Evolutionary conservation across 2,797 vertebrate species (phyloP), one percentile per base, ranked within the genome.

Genomic region (Scarus forsteni): DNA sequence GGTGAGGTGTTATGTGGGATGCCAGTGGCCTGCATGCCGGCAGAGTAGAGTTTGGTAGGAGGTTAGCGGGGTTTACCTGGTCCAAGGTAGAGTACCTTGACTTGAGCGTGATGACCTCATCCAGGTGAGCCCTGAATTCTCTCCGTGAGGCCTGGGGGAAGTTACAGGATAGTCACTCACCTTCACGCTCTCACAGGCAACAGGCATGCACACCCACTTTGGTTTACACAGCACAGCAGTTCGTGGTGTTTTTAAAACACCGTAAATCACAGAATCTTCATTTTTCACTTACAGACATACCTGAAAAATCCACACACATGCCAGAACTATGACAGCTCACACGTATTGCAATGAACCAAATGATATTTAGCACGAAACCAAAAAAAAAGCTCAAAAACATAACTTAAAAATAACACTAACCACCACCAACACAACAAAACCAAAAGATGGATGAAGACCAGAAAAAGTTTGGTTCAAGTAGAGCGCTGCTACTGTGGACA

Each of bases 51-150:
- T 46, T 80, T 73, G 69, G 71, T 84, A 87, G 83, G 90, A 92
- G 87, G 81, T 84, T 85, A 88, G 78, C 75, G 63, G 81, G 27
- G 88, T 94, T 93, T 93, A 93, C 93, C 93, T 94, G 93, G 92
- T 94, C 93, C 93, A 94, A 93, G 93, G 93, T 94, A 93, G 93
- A 94, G 90, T 94, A 94, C 93, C 93, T 94, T 92, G 93, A 93
- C 93, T 94, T 94, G 92, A 94, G 92, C 90, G 92, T 94, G 93
- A 94, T 94, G 93, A 94, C 93, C 89, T 94, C 93, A 92, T 94
- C 93, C 91, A 94, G 91, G 89, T 94, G 93, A 92, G 93, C 93
- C 92, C 93, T 94, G 93, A 94, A 94, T 89, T 94, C 93, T 93
- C 93, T 92, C 86, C 93, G 89, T 91, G 93, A 93, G 92, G 93